Conservation (phyloP, 2,113 vertebrate species). For the Podarcis cretensis region DNA sequence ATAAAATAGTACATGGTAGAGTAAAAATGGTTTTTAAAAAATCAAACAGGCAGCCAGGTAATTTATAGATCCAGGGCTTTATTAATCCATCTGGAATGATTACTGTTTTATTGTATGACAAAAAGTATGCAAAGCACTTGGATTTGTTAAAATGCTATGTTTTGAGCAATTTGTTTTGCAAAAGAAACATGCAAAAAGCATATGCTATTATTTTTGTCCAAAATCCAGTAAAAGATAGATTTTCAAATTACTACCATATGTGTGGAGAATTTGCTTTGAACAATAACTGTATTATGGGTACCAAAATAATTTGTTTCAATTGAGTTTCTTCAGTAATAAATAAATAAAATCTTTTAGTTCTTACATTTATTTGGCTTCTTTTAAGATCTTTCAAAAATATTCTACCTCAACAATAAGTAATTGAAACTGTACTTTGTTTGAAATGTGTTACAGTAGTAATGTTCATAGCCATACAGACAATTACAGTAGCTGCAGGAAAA, state of each 20-base stretch:
- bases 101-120: constrained; percentile 38
- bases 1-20: constrained; percentile 21
- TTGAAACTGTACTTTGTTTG: constrained; percentile 63
- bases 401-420: constrained; percentile 58
- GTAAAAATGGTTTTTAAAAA: constrained; percentile 22
- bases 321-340: constrained; percentile 61
- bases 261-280: constrained; percentile 63
- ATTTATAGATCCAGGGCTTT: constrained; percentile 32
- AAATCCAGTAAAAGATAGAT: constrained; percentile 68
- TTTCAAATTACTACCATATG: constrained; percentile 70
- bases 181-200: constrained; percentile 61
- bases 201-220: constrained; percentile 66
- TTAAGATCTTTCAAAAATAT: constrained; percentile 44
- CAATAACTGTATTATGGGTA: constrained; percentile 68
- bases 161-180: constrained; percentile 71
- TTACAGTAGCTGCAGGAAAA: constrained; percentile 47
- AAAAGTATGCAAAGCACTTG: constrained; percentile 67
- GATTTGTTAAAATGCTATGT: constrained; percentile 63
- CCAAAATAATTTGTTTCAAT: constrained; percentile 69
- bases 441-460: constrained; percentile 61
- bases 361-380: constrained; percentile 59
- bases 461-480: constrained; percentile 52
- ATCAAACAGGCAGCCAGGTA: background rate
- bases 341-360: constrained; percentile 38
- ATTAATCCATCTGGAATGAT: constrained; percentile 41